Percentiles rank a stretch among this genome's conserved stretches.
These are phyloP conservation scores for Enteromius anoplus DNA, from an alignment of 2,797 vertebrate species.

Conservation along the genomic window DNA sequence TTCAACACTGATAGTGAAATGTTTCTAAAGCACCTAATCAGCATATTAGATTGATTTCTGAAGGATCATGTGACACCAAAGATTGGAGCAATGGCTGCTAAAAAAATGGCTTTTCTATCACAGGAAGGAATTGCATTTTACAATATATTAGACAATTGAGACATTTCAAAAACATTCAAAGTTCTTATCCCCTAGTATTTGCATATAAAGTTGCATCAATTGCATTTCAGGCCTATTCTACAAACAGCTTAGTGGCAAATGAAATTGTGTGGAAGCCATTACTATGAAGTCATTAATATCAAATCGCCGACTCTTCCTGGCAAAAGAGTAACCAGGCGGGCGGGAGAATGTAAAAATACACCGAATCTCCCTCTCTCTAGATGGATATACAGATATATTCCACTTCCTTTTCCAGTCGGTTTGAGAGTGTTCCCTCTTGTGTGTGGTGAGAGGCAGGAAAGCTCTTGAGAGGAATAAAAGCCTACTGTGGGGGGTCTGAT, in stretches of 20 bases:
- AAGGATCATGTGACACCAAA: not conserved
- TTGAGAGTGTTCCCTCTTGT: conserved; percentile 43
- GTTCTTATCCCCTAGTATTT: not conserved
- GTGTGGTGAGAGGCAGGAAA: conserved; percentile 39
- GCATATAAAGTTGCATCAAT: not conserved
- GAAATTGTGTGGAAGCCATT: conserved; percentile 31
- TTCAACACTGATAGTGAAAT: not conserved
- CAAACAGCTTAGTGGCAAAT: conserved; percentile 19
- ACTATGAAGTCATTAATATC: conserved; percentile 28
- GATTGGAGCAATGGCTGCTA: not conserved
- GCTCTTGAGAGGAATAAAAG: conserved; percentile 46
- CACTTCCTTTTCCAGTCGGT: conserved; percentile 28
- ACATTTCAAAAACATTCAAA: not conserved
- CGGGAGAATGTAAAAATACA: conserved; percentile 34
- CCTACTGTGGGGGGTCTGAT: conserved; percentile 51
- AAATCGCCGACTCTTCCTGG: conserved; percentile 34
- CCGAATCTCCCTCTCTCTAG: conserved; percentile 14
- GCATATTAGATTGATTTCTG: not conserved
- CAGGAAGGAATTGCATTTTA: not conserved
- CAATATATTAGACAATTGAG: not conserved
- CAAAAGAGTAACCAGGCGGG: conserved; percentile 31
- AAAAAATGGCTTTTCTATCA: not conserved
- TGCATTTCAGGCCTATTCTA: not conserved
- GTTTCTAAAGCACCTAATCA: not conserved
- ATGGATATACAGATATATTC: conserved; percentile 25